Evolutionary conservation across 2,888 invertebrate genomes (phyloP), one percentile per base, ranked within the genome.

Genomic region (Oeneis ivallda): DNA sequence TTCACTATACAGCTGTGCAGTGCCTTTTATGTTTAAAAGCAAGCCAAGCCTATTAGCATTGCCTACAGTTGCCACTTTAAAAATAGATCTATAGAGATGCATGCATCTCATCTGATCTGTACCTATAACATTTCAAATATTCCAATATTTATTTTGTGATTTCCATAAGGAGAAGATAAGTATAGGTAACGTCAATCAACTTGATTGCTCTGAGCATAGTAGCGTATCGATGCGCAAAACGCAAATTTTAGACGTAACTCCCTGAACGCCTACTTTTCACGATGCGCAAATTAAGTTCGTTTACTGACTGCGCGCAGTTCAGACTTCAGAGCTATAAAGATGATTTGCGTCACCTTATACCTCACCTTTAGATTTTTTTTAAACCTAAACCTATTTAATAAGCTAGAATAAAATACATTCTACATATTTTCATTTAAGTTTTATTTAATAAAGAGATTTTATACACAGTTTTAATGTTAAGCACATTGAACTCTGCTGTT

Each of bases 391-490:
- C n/a, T n/a, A n/a, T n/a, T n/a, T n/a, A n/a, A n/a, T 50, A 50
- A 37, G 37, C 37, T 37, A 50, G 49, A 50, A 19, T 13, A 41
- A 41, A 56, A 41, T 19, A 54, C 10, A 17, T 19, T n/a, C n/a
- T n/a, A 26, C 5, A 41, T 56, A 13, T 19, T 41, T 54, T 54
- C 39, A 54, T 54, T 54, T 54, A 54, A 45, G 17, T 19, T 49
- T 56, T 56, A 56, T 41, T 56, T 56, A 41, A 56, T 39, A 54
- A 6, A 41, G 13, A 56, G 13, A 56, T 41, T 56, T 45, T 9
- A 39, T 54, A 54, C 41, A 56, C 41, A 56, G 10, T 49, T 49
- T 53, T 19, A 6, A 56, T 26, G 19, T 13, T 26, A 56, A 41
- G 56, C 56, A 54, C 37, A 41, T 39, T 13, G 17, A 41, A 19